Evolutionary conservation across 2,797 vertebrate species (phyloP), one percentile per base, ranked within the genome.

Genomic region (Molossus molossus): DNA sequence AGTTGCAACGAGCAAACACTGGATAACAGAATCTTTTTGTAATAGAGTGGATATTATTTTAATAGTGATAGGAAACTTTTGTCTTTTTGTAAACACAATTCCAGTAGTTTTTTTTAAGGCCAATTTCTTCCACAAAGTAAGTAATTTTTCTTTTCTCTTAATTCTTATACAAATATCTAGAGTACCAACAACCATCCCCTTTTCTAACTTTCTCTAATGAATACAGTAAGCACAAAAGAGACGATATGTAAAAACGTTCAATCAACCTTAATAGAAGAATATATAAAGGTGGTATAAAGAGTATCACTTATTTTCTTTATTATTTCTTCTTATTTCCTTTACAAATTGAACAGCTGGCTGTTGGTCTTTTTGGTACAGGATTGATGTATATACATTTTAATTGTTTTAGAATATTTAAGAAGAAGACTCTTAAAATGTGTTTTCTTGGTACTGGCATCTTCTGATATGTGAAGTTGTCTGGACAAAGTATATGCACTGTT

Each of bases 341-440:
- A 20, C 23, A 86, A 92, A 83, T 75, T 60, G 86, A 94, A 94
- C 33, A 62, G 69, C 21, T 94, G 27, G 3, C 37, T 91, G 20
- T 25, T 76, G 17, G 64, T 84, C 12, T 79, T 92, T 92, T 40
- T 50, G 40, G 50, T n/a, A 80, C 65, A 91, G 11, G 60, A 75
- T 93, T 48, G 50, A 70, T 55, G 58, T 50, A 23, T 48, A 55
- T 64, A 60, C 6, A 23, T 79, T 94, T 87, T 55, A 82, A 90
- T 80, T 57, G 55, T 55, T 86, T 94, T 88, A 86, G 53, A 91
- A 40, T 80, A 93, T 70, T 94, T 94, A 83, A 50, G n/a, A 89
- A 84, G 45, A 85, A 91, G 60, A 91, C 60, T 83, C 60, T 83
- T 87, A 85, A 82, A 25, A 81, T 67, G 48, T 8, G n/a, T 79